Percentiles rank a stretch among this genome's conserved stretches.
Conservation (phyloP, 2,888 invertebrate species). For the Spisula subtruncata region DNA sequence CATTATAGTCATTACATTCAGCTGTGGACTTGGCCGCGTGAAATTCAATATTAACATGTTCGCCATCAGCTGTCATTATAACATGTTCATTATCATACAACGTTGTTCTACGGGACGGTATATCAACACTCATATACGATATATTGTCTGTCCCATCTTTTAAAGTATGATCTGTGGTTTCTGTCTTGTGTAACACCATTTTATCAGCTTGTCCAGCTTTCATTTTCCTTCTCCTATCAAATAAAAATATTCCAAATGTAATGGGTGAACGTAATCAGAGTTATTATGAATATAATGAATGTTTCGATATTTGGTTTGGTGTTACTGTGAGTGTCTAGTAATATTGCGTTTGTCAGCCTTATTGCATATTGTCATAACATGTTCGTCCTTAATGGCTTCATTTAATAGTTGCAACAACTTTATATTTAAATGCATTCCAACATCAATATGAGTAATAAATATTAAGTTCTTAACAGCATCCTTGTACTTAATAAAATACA, state of each 20-base stretch:
- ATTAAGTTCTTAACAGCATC: no score
- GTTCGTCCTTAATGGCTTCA: no score
- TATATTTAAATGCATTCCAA: no score
- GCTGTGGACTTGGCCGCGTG: not conserved
- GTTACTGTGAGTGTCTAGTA: no score
- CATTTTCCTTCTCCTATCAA: not conserved
- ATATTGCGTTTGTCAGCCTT: no score
- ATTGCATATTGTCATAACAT: no score
- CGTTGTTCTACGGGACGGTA: not conserved
- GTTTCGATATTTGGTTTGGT: not conserved
- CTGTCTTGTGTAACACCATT: not conserved
- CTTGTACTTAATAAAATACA: no score
- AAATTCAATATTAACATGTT: not conserved
- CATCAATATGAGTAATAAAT: no score
- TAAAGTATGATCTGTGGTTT: not conserved
- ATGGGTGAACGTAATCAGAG: not conserved
- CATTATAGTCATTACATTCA: not conserved
- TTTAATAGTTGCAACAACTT: no score
- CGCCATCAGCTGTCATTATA: not conserved
- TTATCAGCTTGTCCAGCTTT: not conserved
- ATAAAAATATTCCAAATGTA: not conserved
- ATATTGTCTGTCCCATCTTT: not conserved
- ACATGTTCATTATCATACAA: not conserved
- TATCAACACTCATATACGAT: not conserved
- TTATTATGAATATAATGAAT: not conserved